Conservation (phyloP, 2,113 vertebrate species). For the Grus americana region DNA sequence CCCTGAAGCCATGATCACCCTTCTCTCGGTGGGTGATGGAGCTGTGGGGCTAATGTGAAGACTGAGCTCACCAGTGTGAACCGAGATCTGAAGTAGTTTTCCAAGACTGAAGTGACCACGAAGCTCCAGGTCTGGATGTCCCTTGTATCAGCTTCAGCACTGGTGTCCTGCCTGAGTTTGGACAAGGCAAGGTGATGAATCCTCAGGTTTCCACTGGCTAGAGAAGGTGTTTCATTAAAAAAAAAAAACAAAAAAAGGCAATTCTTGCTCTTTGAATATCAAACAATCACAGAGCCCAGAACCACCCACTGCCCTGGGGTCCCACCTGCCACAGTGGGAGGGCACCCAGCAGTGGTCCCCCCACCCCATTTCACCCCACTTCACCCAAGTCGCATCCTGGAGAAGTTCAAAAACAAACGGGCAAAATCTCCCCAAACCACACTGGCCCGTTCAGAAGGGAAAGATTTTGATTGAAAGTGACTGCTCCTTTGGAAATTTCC, state of each 20-base stretch:
- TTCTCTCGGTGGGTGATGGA: neutral
- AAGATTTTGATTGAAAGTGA: neutral
- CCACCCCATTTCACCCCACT: neutral
- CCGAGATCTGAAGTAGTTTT: neutral
- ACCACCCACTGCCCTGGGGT: neutral
- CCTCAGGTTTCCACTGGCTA: neutral
- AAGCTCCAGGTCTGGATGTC: neutral
- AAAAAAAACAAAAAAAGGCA: neutral
- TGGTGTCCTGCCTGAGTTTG: neutral
- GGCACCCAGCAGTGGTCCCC: neutral
- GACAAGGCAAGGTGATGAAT: neutral
- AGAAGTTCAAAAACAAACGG: fast-evolving
- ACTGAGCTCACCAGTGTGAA: neutral
- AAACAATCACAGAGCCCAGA: neutral
- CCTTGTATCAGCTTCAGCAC: neutral
- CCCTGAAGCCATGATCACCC: neutral
- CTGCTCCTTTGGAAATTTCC: neutral
- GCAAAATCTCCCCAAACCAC: neutral
- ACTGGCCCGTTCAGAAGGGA: fast-evolving
- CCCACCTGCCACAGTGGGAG: neutral
- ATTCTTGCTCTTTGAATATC: neutral
- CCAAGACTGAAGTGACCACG: neutral
- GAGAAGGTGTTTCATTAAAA: neutral
- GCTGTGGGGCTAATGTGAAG: neutral
- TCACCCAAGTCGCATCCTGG: fast-evolving